Conservation (phyloP, 2,888 invertebrate genomes). For the Ceratothoa steindachneri region DNA sequence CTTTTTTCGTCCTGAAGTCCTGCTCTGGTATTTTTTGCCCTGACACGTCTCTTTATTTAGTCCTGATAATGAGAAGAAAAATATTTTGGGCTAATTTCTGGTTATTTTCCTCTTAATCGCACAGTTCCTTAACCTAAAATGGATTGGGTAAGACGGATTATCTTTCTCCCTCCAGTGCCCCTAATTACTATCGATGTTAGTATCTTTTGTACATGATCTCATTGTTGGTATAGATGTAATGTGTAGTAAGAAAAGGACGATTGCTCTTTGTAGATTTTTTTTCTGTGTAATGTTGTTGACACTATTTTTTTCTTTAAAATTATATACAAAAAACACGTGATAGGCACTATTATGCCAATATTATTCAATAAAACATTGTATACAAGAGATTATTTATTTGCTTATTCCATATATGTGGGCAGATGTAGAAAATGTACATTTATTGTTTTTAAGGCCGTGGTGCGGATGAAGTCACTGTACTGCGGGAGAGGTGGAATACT, state of each 20-base stretch:
- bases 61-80: no score
- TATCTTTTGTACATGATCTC: slow-evolving; percentile 35
- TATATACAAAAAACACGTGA: slow-evolving; percentile 40
- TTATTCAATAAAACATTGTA: not conserved
- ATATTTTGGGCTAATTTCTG: no score
- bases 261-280: slow-evolving; percentile 29
- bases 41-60: no score
- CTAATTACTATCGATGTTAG: slow-evolving; percentile 2
- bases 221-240: slow-evolving; percentile 46
- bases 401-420: slow-evolving; percentile 34
- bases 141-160: no score
- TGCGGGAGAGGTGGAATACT: slow-evolving; percentile 12
- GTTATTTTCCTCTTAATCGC: no score
- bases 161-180: no score
- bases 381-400: slow-evolving; percentile 41
- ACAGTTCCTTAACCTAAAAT: no score
- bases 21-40: no score
- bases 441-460: slow-evolving; percentile 21
- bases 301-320: slow-evolving; percentile 29
- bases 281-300: slow-evolving; percentile 41
- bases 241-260: slow-evolving; percentile 24
- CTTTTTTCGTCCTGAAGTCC: no score
- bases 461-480: not conserved
- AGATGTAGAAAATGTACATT: slow-evolving; percentile 47
- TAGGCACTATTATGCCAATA: slow-evolving; percentile 39